phyloP scores from a whole-genome alignment of 2,888 invertebrate species.

The Busseola fusca region DNA sequence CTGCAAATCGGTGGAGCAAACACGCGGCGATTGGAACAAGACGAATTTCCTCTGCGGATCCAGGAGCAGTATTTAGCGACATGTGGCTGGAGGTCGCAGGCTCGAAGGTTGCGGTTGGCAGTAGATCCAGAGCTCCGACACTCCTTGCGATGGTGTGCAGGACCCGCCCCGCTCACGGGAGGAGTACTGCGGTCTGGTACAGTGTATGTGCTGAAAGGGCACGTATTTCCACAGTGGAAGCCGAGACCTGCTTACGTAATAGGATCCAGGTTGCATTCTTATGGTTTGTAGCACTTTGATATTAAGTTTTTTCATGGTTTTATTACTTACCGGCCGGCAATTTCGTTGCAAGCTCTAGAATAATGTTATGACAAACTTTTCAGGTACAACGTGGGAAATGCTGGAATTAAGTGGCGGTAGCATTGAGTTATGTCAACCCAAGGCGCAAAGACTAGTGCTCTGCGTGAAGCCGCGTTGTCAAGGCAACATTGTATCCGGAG shows the following conservation, averaged over 20 bases:
- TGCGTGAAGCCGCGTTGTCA: constrained; percentile 84
- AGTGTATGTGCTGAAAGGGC: constrained; percentile 90
- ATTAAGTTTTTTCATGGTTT: background rate
- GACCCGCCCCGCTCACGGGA: constrained; percentile 86
- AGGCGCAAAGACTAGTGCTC: constrained; percentile 82
- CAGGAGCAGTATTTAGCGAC: constrained; percentile 90
- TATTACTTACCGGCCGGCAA: background rate
- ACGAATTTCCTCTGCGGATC: constrained; percentile 89
- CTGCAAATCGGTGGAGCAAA: constrained; percentile 89
- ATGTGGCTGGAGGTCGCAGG: constrained; percentile 89
- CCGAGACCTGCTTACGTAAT: constrained; percentile 89
- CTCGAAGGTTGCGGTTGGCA: constrained; percentile 89
- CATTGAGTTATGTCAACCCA: constrained; percentile 83
- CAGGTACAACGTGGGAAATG: constrained; percentile 82
- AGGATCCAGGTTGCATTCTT: constrained; percentile 90
- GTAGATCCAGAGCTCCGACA: constrained; percentile 91
- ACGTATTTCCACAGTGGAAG: constrained; percentile 92
- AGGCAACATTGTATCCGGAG: constrained; percentile 74
- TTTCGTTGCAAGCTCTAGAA: background rate
- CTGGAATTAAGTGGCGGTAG: constrained; percentile 83
- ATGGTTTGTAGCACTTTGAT: constrained; percentile 74
- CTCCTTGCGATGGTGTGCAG: constrained; percentile 90
- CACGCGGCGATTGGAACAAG: constrained; percentile 86
- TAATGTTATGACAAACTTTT: constrained; percentile 48
- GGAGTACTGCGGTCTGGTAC: constrained; percentile 85